Evolutionary conservation across 1,140 invertebrate species (phyloP).

Genomic region (Argopecten irradians): DNA sequence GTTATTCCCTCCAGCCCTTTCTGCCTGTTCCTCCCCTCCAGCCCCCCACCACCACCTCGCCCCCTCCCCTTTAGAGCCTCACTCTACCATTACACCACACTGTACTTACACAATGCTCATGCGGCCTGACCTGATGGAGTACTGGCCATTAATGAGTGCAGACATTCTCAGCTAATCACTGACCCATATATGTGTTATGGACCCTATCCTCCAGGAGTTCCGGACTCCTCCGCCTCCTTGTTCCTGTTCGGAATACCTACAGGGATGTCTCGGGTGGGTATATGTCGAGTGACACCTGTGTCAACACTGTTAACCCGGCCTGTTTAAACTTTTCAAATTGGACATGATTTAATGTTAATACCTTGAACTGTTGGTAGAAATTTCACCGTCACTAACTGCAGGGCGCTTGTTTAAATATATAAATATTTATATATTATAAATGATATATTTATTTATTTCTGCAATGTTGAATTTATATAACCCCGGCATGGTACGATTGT

Average conservation of each 20-base stretch:
- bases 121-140: slow-evolving; percentile 19
- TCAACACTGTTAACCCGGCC: background rate
- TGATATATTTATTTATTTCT: too few relatives aligned
- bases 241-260: slow-evolving; percentile 55
- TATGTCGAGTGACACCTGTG: background rate
- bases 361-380: background rate
- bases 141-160: background rate
- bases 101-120: slow-evolving; percentile 16
- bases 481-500: background rate
- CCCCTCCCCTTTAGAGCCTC: background rate
- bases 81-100: background rate
- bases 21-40: background rate
- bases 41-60: background rate
- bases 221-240: slow-evolving; percentile 52
- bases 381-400: background rate
- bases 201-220: slow-evolving; percentile 29
- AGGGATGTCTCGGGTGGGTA: slow-evolving; percentile 58
- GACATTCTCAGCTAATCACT: background rate
- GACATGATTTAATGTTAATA: background rate
- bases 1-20: background rate
- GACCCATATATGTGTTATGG: background rate
- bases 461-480: background rate
- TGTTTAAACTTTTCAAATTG: background rate
- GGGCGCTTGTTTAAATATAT: background rate
- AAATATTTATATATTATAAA: background rate